Base-by-base conservation (phyloP, 2,797 vertebrate species). In the Lepilemur ruficaudatus region DNA sequence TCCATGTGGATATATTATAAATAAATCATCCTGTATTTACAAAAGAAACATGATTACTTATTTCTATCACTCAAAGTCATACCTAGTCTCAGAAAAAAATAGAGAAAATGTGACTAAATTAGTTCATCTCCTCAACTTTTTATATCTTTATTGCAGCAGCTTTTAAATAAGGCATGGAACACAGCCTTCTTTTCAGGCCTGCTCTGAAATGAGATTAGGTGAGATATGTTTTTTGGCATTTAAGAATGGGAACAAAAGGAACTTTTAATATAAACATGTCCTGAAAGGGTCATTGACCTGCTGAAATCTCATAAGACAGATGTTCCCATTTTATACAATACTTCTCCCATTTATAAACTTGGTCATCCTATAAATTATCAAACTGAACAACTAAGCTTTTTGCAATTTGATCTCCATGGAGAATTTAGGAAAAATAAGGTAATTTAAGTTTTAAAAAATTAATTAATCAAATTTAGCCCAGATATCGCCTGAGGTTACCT, bases 211-310 rank as follows among this genome's bases (percentile, higher is more conserved):
- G 55, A 88, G 23, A 92, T 81, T 85, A 81, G 41, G 55, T 95
- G 57, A 63, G 28, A 69, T 50, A 50, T 46, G n/a, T 2, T 84
- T 46, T 76, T 43, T 43, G 89, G 35, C 61, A 95, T 94, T 91
- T 94, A 73, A 46, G 55, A 84, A 92, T 92, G 52, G 12, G 35
- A 92, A 88, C 52, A 85, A 95, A 83, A 63, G 52, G n/a, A 96
- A 65, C 22, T 72, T 87, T 59, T 72, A 75, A 88, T 82, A 92
- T n/a, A 93, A 94, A 95, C n/a, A 65, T 90, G 59, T 63, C 78
- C 41, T 82, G 38, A 80, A 80, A 70, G 13, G 14, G 32, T 70
- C 88, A 65, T 10, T 83, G 69, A 90, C 65, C 69, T 96, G 20
- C 67, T 92, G n/a, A 92, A 91, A 88, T 28, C 17, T 90, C 5